Base-by-base conservation (phyloP, 2,113 vertebrate genomes). In the Platichthys stellatus region DNA sequence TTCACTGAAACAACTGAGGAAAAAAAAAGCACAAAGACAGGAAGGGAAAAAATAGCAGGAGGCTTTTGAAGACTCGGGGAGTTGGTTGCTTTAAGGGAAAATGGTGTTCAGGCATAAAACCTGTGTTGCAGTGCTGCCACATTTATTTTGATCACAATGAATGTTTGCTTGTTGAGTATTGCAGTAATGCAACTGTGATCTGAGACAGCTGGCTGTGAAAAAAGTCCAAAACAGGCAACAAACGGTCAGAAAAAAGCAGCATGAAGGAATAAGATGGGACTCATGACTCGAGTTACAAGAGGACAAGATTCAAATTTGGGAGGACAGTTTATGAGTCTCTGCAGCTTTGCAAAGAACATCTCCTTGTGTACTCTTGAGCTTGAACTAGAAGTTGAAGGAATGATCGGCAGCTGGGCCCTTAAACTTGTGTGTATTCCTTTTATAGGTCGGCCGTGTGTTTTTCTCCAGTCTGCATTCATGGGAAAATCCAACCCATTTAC, bases 151-250 rank as follows among this genome's bases (percentile, higher is more conserved):
- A 63, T 59, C 40, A 45, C 69, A 71, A 74, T 64, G 2, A 53
- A 71, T 62, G 23, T 67, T 54, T 78, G 58, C 62, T 70, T 59
- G 21, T 68, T 74, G 4, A 62, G 28, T 61, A 6, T 71, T 69
- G 51, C 23, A 72, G 64, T 65, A 49, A 84, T 73, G 31, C 47
- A 64, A 49, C 23, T 82, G 68, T 75, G 66, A 76, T 77, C 66
- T 13, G 56, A 78, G 28, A 54, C 7, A 66, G 8, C 35, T 26
- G 47, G 58, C 64, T 68, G 81, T 75, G 28, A 73, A 69, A 66
- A 80, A n/a, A 81, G 31, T 17, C 74, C 74, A 63, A 87, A 82
- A 83, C 86, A 83, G 77, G 75, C n/a, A 86, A 54, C 31, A 67
- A 31, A 58, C 3, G 61, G 21, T 43, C 61, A 40, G 40, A 65